A percentile compares a stretch with the other conserved stretches of the same genome.
Evolutionary conservation across 2,113 vertebrate species (phyloP).

Genomic region (Noturus placidus): DNA sequence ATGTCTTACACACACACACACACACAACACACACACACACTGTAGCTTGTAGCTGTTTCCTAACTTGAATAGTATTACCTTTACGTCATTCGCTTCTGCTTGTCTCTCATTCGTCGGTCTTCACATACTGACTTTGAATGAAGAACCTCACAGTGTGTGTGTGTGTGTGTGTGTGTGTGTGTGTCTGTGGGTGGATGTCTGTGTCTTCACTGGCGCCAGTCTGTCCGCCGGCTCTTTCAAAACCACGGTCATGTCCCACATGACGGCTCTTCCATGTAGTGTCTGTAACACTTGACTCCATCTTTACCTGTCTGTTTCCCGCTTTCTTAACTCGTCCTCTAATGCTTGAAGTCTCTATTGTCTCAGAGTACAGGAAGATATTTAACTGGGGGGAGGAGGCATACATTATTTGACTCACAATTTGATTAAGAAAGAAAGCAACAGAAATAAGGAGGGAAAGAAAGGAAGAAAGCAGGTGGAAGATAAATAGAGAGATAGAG

Average conservation of each 20-base stretch:
- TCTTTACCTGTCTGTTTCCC: constrained; percentile 28
- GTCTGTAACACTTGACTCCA: constrained; percentile 54
- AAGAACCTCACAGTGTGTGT: constrained; percentile 58
- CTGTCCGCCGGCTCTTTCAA: constrained; percentile 63
- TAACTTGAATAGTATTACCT: constrained; percentile 72
- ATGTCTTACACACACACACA: constrained; percentile 47
- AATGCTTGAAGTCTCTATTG: constrained; percentile 18
- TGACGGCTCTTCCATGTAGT: constrained; percentile 37
- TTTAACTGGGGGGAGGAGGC: neutral
- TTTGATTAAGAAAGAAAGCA: no score
- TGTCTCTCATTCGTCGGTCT: constrained; percentile 71
- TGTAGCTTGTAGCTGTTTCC: constrained; percentile 67
- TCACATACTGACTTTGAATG: constrained; percentile 67
- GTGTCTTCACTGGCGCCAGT: constrained; percentile 65
- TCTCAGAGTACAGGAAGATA: constrained; percentile 2
- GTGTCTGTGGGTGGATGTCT: constrained; percentile 43
- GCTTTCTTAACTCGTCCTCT: constrained; percentile 28
- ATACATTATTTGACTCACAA: neutral
- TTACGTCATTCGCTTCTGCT: constrained; percentile 71
- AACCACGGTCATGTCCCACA: constrained; percentile 49
- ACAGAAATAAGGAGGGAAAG: no score
- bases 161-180: constrained; percentile 45
- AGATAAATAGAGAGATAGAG: no score
- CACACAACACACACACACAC: constrained; percentile 47
- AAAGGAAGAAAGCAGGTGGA: no score